Conservation (phyloP, 2,797 vertebrate genomes). For the Poecilia wingei region DNA sequence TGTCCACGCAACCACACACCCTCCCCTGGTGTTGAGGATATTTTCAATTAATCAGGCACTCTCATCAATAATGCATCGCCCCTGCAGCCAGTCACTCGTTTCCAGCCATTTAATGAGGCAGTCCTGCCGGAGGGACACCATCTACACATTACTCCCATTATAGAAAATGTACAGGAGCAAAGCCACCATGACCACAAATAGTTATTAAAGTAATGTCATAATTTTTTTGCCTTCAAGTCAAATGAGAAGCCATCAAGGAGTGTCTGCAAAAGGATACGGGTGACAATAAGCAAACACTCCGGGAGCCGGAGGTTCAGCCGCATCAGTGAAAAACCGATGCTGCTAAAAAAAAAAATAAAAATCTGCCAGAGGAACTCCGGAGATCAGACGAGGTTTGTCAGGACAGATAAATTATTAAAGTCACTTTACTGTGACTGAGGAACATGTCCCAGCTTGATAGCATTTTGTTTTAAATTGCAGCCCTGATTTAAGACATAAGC, state of each 20-base stretch:
- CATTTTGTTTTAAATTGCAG: constrained; percentile 44
- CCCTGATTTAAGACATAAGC: constrained; percentile 39
- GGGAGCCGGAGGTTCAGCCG: constrained; percentile 12
- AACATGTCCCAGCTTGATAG: constrained; percentile 46
- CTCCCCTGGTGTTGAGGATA: constrained; percentile 65
- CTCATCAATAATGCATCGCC: constrained; percentile 83
- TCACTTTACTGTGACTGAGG: constrained; percentile 47
- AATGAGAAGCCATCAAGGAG: constrained; percentile 61
- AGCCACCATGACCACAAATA: constrained; percentile 52
- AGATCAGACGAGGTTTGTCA: constrained; percentile 48
- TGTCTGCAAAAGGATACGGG: constrained; percentile 61
- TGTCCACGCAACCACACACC: constrained; percentile 19
- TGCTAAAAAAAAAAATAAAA: constrained; percentile 34
- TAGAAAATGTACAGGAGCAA: constrained; percentile 63
- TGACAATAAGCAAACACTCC: constrained; percentile 65
- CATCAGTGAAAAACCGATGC: constrained; percentile 30
- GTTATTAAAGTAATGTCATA: constrained; percentile 68
- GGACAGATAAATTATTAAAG: constrained; percentile 69
- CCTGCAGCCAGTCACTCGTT: constrained; percentile 80
- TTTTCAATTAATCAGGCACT: constrained; percentile 81
- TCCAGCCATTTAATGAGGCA: constrained; percentile 80
- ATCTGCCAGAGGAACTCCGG: constrained; percentile 32
- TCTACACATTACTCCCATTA: constrained; percentile 68
- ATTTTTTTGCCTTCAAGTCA: constrained; percentile 54
- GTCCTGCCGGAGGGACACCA: constrained; percentile 64